Evolutionary conservation across 2,113 vertebrate species (phyloP).

Genomic region (Brachionichthys hirsutus): DNA sequence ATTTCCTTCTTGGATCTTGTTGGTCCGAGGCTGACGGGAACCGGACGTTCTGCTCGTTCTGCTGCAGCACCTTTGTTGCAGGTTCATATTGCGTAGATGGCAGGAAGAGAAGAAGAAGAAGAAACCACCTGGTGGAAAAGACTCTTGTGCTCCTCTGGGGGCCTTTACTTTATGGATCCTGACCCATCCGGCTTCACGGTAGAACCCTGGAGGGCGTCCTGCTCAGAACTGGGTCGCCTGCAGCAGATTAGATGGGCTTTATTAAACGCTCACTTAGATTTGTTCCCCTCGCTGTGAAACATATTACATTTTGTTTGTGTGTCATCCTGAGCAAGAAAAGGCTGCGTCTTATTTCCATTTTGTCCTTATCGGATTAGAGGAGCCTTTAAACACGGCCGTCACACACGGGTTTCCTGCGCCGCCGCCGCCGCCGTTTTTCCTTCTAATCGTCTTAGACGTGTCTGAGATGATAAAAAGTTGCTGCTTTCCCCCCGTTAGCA

Average conservation of each 20-base stretch:
- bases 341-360: conserved; percentile 73
- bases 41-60: too few species aligned
- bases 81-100: conserved; percentile 3
- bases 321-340: conserved; percentile 68
- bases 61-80: too few species aligned
- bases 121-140: too few species aligned
- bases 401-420: conserved; percentile 60
- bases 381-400: conserved; percentile 78
- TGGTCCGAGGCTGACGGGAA: too few species aligned
- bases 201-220: conserved; percentile 52
- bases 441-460: conserved; percentile 77
- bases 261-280: conserved; percentile 82
- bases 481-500: conserved; percentile 51
- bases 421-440: conserved; percentile 71
- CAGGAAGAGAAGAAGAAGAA: conserved; percentile 11
- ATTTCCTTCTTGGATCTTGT: conserved; percentile 45
- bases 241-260: conserved; percentile 80
- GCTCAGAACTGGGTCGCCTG: conserved; percentile 82
- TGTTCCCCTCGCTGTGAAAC: conserved; percentile 64
- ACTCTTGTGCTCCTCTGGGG: too few species aligned
- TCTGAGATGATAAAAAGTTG: conserved; percentile 70
- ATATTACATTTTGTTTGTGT: conserved; percentile 85
- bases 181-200: conserved; percentile 60
- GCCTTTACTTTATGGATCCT: too few species aligned
- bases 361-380: conserved; percentile 82